Evolutionary conservation across 2,888 invertebrate genomes (phyloP).

Genomic region (Incurvaria masculella): DNA sequence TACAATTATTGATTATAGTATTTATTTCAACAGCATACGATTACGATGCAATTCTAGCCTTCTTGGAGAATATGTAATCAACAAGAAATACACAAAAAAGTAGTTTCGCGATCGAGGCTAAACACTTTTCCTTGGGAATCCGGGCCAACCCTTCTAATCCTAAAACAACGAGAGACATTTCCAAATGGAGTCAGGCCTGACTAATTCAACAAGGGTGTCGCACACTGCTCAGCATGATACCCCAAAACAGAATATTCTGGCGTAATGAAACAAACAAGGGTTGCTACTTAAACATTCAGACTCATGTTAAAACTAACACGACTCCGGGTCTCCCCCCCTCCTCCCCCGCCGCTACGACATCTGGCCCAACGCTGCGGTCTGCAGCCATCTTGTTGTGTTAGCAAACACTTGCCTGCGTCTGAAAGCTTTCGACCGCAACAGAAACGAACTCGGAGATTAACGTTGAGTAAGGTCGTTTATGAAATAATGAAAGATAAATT

Average conservation of each 20-base stretch:
- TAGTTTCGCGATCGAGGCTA: too few species aligned
- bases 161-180: too few species aligned
- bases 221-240: not conserved
- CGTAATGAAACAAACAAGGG: not conserved
- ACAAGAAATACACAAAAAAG: too few species aligned
- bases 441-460: not conserved
- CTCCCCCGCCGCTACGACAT: not conserved
- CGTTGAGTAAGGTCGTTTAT: not conserved
- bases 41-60: too few species aligned
- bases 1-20: too few species aligned
- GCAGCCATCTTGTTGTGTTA: not conserved
- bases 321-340: too few species aligned
- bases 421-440: not conserved
- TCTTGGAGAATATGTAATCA: too few species aligned
- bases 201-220: not conserved
- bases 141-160: too few species aligned
- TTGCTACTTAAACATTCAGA: not conserved
- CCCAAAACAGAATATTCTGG: not conserved
- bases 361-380: not conserved
- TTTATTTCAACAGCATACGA: too few species aligned
- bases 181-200: too few species aligned
- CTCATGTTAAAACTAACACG: not conserved
- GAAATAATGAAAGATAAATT: not conserved
- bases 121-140: too few species aligned
- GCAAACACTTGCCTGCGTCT: not conserved